Evolutionary conservation across 2,113 vertebrate genomes (phyloP).

Genomic region (Prinia subflava): DNA sequence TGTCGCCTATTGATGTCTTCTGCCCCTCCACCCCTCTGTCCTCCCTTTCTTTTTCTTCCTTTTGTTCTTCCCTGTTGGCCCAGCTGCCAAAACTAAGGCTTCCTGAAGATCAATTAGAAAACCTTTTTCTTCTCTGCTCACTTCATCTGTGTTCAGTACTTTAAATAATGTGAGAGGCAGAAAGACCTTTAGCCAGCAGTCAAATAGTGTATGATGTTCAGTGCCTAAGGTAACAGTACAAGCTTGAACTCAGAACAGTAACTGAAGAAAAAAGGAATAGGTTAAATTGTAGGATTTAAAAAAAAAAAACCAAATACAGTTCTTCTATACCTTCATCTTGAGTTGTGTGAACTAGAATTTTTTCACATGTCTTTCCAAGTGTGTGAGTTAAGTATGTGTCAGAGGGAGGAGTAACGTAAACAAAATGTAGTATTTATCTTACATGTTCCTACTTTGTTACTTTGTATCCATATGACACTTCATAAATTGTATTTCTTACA

Average conservation of each 20-base stretch:
- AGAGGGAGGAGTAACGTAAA: not conserved
- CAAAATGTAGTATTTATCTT: not conserved
- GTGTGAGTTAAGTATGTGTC: not conserved
- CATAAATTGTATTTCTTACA: not conserved
- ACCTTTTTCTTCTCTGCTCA: not conserved
- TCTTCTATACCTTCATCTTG: not conserved
- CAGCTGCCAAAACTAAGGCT: not conserved
- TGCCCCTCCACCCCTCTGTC: accelerated
- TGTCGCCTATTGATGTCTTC: not conserved
- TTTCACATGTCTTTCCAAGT: not conserved
- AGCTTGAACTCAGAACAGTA: not conserved
- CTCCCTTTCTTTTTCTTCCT: not conserved
- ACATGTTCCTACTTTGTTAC: not conserved
- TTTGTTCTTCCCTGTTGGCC: not conserved
- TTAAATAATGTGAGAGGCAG: not conserved
- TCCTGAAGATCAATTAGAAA: not conserved
- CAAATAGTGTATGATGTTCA: not conserved
- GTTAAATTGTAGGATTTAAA: not conserved
- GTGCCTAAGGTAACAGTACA: not conserved
- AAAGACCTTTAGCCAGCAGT: not conserved
- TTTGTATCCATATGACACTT: not conserved
- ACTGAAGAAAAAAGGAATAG: not conserved
- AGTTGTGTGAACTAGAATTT: not conserved
- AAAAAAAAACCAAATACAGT: not conserved
- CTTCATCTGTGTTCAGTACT: not conserved